These are phyloP conservation scores for Nesospiza acunhae DNA, from an alignment of 2,113 vertebrate species.

Conservation along the genomic window DNA sequence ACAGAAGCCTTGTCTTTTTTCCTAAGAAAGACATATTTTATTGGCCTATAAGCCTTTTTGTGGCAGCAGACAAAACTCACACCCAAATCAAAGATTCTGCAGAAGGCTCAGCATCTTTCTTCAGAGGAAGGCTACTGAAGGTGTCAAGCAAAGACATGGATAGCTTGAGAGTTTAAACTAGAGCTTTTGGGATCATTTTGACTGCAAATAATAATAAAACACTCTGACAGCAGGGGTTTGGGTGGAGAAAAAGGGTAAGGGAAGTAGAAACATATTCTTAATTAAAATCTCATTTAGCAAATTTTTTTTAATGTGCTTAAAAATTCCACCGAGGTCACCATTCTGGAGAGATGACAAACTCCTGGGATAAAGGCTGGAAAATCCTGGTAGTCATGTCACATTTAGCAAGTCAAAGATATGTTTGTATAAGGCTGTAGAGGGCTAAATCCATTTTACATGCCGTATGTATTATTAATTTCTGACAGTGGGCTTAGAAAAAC, in stretches of 20 bases:
- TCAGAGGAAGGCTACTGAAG: not conserved
- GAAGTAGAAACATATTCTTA: not conserved
- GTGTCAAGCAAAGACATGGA: not conserved
- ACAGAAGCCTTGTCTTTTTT: not conserved
- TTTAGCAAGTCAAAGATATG: constrained; percentile 65
- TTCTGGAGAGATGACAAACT: constrained; percentile 44
- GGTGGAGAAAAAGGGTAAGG: not conserved
- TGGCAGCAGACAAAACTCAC: not conserved
- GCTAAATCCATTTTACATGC: constrained; percentile 63
- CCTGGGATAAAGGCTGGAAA: constrained; percentile 41
- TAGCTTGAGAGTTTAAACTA: not conserved
- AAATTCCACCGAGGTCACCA: constrained; percentile 51
- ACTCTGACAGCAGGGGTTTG: not conserved
- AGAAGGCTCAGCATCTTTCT: not conserved
- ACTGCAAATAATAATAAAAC: not conserved
- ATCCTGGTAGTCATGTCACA: constrained; percentile 46
- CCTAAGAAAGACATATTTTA: not conserved
- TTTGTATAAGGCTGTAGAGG: constrained; percentile 61
- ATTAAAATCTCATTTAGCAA: constrained; percentile 44
- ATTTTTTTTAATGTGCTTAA: not conserved
- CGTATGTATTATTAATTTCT: constrained; percentile 69
- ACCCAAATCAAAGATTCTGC: not conserved
- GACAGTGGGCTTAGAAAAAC: constrained; percentile 69
- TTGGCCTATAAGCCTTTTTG: not conserved
- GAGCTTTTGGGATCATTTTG: not conserved